Evolutionary conservation across 1,140 invertebrate species (phyloP), one percentile per base, ranked within the genome.

Genomic region (Callitettix versicolor): DNA sequence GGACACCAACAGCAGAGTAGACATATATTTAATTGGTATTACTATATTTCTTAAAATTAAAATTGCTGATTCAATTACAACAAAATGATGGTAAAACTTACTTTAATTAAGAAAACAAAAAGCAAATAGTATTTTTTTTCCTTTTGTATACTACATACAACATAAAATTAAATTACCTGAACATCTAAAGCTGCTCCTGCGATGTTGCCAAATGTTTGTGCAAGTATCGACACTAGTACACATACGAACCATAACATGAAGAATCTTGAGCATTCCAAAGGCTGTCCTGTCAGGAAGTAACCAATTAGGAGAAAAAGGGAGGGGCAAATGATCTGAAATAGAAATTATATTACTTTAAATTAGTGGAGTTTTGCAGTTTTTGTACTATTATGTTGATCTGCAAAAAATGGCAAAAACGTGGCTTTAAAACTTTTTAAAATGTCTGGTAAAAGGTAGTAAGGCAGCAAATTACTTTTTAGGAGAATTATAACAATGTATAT

Each of bases 211-310:
- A 88, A 76, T 3, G 81, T 83, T 67, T 94, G 89, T 0, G 85
- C 83, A 3, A 91, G 74, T 7, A 91, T 77, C 0, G 84, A 81
- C 1, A 84, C 77, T 55, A 90, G 69, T 3, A 82, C 75, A 42
- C 82, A 82, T 14, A 91, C 71, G 0, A 73, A 63, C 74, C 88
- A 82, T 51, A 83, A 82, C 64, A 86, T 76, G 1, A 73, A 67
- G 61, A 90, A 79, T 17, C 89, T 74, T 9, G 73, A 58, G 0
- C 69, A 59, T 22, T 90, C 86, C 50, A 77, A 64, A 0, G 87
- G 87, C 62, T 93, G 90, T 0, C 81, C 81, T 0, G 88, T 91
- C 76, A 92, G 77, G 62, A 78, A 86, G 70, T 91, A 93, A 1
- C 85, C 79, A 18, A 88, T 83, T 15, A 79, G 66, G 12, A 86